Conservation (phyloP, 1,140 invertebrate species). For the Ceratosolen solmsi region DNA sequence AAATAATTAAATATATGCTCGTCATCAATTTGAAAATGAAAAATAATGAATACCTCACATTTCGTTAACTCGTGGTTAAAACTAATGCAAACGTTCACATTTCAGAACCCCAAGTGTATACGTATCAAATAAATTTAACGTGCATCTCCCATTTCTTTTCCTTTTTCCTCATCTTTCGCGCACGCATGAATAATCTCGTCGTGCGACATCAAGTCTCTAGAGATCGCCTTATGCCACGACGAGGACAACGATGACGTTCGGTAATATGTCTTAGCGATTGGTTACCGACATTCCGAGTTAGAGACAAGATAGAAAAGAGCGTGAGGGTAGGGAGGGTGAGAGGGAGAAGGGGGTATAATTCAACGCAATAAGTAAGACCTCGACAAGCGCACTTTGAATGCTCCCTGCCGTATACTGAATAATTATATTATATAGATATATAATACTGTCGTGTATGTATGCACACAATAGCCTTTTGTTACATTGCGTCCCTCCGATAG, state of each 20-base stretch:
- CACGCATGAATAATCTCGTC: constrained; percentile 46
- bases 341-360: not conserved
- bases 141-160: not conserved
- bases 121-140: constrained; percentile 35
- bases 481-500: not conserved
- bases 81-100: not conserved
- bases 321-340: not conserved
- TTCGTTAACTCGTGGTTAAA: constrained; percentile 17
- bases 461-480: constrained; percentile 52
- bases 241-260: constrained; percentile 35
- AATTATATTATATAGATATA: constrained; percentile 44
- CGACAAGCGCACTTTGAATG: not conserved
- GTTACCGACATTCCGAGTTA: not conserved
- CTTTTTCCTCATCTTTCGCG: constrained; percentile 20
- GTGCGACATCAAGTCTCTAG: not conserved
- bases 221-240: not conserved
- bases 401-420: constrained; percentile 25
- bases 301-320: not conserved
- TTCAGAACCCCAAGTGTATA: not conserved
- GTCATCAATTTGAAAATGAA: no score
- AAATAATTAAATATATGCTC: no score
- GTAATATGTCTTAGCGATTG: constrained; percentile 35
- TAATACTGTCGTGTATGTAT: not conserved
- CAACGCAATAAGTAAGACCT: constrained; percentile 44
- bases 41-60: not conserved